These are phyloP conservation scores for Pristionchus mayeri DNA, from an alignment of 2,888 invertebrate species.

Conservation along the genomic window DNA sequence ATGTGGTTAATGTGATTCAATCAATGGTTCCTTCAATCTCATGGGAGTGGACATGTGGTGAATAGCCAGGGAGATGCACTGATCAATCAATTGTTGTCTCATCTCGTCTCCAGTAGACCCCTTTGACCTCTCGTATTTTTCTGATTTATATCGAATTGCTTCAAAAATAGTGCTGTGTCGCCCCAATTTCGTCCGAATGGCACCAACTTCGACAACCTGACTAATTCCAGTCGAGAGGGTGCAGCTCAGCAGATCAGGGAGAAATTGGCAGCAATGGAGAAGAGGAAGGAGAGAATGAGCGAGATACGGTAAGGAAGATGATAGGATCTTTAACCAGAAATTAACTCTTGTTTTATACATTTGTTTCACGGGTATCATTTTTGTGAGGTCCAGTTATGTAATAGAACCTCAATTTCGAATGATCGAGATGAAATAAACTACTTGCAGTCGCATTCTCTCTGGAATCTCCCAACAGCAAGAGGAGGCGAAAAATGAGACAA, in stretches of 20 bases:
- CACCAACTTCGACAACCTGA: too few species aligned
- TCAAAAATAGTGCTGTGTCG: too few species aligned
- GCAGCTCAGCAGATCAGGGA: slow-evolving; percentile 65
- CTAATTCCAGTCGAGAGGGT: slow-evolving; percentile 64
- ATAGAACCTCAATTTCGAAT: background rate
- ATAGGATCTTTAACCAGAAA: too few species aligned
- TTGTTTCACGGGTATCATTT: too few species aligned
- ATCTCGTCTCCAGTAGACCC: background rate
- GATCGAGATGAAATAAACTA: background rate
- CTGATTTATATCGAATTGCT: too few species aligned
- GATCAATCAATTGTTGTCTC: slow-evolving; percentile 1
- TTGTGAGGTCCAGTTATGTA: too few species aligned
- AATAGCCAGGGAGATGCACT: slow-evolving; percentile 14
- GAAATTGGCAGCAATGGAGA: slow-evolving; percentile 67
- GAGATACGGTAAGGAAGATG: slow-evolving; percentile 55
- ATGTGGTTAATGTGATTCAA: background rate
- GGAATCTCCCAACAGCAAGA: background rate
- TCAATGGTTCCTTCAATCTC: background rate
- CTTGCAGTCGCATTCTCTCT: slow-evolving; percentile 33
- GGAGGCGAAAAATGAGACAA: slow-evolving; percentile 48
- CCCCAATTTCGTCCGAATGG: too few species aligned
- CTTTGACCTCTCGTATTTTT: background rate
- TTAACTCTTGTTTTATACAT: too few species aligned
- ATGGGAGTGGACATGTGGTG: slow-evolving; percentile 27
- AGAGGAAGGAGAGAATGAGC: slow-evolving; percentile 64